Percentiles rank a stretch among this genome's conserved stretches.
These are phyloP conservation scores for Chaetodon trifascialis DNA, from an alignment of 2,113 vertebrate genomes.

Conservation along the genomic window DNA sequence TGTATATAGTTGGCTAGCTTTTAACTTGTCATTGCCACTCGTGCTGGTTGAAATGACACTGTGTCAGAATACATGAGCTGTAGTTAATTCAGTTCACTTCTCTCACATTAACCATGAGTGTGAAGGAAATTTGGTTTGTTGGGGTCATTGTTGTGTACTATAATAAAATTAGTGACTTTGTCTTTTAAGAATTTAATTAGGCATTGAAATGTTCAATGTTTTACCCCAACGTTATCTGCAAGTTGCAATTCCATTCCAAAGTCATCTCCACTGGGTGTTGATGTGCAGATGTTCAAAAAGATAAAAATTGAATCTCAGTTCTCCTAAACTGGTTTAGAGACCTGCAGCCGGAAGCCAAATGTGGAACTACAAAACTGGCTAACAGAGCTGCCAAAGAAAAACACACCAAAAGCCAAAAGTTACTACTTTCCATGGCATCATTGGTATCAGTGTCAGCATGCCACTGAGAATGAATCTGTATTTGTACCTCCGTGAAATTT, in stretches of 20 bases:
- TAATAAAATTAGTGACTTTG: background rate
- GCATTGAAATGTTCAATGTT: background rate
- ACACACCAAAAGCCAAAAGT: background rate
- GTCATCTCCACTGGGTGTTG: conserved; percentile 7
- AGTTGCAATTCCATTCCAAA: background rate
- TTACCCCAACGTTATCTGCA: background rate
- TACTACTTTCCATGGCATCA: background rate
- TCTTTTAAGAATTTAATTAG: background rate
- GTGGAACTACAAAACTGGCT: background rate
- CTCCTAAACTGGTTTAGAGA: conserved; percentile 3
- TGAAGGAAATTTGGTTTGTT: background rate
- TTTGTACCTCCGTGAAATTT: background rate
- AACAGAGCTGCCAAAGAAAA: background rate
- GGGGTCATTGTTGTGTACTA: background rate
- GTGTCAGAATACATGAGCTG: too few relatives aligned
- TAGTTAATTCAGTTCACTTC: too few relatives aligned
- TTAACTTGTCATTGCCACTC: too few relatives aligned
- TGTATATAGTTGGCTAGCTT: too few relatives aligned
- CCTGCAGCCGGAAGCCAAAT: conserved; percentile 2
- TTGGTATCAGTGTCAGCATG: background rate
- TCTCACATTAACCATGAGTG: background rate
- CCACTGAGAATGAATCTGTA: background rate
- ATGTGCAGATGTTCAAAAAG: conserved; percentile 2
- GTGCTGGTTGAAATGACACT: too few relatives aligned
- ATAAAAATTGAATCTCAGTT: conserved; percentile 24